Evolutionary conservation across 1,140 invertebrate species (phyloP).

Genomic region (Lordiphosa collinella): DNA sequence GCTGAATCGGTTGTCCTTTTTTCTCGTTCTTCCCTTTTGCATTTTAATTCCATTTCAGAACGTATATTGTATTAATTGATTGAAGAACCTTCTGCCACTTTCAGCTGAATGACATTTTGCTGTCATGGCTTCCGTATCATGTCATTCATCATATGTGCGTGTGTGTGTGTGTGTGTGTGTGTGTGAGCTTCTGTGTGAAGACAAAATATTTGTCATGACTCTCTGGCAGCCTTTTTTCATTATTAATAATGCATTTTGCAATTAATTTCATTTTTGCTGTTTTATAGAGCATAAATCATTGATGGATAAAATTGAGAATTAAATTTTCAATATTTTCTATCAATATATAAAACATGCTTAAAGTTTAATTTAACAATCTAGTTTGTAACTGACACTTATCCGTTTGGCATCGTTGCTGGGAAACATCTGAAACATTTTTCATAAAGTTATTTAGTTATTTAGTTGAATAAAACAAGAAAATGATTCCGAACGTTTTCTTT

Average conservation of each 20-base stretch:
- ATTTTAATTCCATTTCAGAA: conserved; percentile 20
- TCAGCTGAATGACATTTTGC: not conserved
- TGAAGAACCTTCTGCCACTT: conserved; percentile 21
- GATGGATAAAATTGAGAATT: not conserved
- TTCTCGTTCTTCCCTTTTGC: not conserved
- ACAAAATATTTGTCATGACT: too few species aligned
- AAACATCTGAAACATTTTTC: too few species aligned
- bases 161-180: conserved; percentile 5
- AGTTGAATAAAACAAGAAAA: too few species aligned
- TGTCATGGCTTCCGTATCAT: conserved; percentile 18
- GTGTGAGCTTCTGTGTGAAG: not conserved
- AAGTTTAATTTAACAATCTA: too few species aligned
- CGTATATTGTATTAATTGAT: conserved; percentile 49
- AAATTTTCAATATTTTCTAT: too few species aligned
- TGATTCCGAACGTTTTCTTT: too few species aligned
- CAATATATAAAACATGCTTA: too few species aligned
- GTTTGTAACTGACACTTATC: too few species aligned
- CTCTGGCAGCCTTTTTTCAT: not conserved
- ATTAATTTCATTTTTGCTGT: conserved; percentile 33
- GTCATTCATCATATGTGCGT: conserved; percentile 27
- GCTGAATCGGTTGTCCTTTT: conserved; percentile 20
- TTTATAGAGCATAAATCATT: conserved; percentile 22
- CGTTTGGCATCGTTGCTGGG: not conserved
- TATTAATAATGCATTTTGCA: conserved; percentile 36
- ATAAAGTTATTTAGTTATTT: too few species aligned